Conservation (phyloP, 2,888 invertebrate genomes). For the Conistra vaccinii region DNA sequence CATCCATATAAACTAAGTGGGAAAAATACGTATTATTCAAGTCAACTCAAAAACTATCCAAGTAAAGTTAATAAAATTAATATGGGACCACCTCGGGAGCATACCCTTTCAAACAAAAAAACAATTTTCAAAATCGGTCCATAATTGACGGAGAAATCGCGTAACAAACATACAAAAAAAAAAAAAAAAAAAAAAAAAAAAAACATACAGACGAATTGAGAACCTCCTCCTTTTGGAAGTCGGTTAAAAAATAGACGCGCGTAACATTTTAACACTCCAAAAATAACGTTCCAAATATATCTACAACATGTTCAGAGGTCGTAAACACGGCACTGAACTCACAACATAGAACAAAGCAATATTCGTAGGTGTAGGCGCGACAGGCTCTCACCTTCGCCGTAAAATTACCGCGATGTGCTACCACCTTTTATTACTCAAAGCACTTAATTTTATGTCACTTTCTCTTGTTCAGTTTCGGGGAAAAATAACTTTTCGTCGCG, state of each 20-base stretch:
- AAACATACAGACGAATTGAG: no score
- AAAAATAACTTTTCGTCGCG: slow-evolving; percentile 45
- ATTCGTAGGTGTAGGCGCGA: slow-evolving; percentile 41
- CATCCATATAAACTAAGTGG: no score
- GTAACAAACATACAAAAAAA: no score
- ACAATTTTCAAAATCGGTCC: no score
- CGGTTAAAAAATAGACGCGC: slow-evolving; percentile 34
- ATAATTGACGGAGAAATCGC: no score
- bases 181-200: no score
- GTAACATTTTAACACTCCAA: slow-evolving; percentile 38
- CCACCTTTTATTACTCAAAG: slow-evolving; percentile 66
- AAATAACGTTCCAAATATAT: slow-evolving; percentile 50
- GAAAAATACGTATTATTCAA: no score
- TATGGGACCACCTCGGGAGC: no score
- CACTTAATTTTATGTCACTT: slow-evolving; percentile 70
- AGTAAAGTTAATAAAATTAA: no score
- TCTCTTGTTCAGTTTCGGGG: slow-evolving; percentile 37
- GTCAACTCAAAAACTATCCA: no score
- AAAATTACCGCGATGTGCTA: slow-evolving; percentile 58
- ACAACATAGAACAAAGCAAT: slow-evolving; percentile 50
- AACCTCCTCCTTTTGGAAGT: no score
- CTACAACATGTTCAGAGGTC: slow-evolving; percentile 27
- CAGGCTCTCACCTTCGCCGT: slow-evolving; percentile 55
- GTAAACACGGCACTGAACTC: slow-evolving; percentile 52
- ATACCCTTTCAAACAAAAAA: no score